A percentile compares a stretch with the other conserved stretches of the same genome.
These are phyloP conservation scores for Hesperia comma DNA, from an alignment of 2,888 invertebrate species.

Conservation along the genomic window DNA sequence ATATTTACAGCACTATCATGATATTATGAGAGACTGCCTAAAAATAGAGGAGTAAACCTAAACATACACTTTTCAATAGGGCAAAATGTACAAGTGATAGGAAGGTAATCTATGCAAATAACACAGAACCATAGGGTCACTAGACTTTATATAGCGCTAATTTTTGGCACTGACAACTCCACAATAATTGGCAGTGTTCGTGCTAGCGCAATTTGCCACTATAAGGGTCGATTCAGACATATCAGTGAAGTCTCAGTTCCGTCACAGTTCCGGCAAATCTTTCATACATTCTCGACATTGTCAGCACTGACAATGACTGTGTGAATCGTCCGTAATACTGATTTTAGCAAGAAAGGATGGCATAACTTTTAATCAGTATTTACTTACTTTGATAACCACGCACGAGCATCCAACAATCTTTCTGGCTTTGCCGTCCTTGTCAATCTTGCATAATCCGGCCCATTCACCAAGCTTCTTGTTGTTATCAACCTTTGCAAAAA, in stretches of 20 bases:
- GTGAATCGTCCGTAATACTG: no score
- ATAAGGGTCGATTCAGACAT: no score
- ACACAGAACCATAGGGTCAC: constrained; percentile 76
- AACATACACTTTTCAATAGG: neutral
- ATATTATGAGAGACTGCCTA: no score
- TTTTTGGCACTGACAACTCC: constrained; percentile 55
- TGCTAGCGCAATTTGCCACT: constrained; percentile 71
- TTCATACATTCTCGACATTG: no score
- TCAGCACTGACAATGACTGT: no score
- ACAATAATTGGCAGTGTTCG: constrained; percentile 59
- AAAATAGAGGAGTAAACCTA: no score
- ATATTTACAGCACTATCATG: no score
- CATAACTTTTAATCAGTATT: neutral
- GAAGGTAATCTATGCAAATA: constrained; percentile 68
- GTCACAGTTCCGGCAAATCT: no score
- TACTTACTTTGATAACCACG: constrained; percentile 94
- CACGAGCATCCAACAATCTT: constrained; percentile 99
- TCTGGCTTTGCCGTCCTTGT: constrained; percentile 99
- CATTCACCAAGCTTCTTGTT: constrained; percentile 99
- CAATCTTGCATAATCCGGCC: constrained; percentile 99
- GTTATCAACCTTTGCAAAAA: constrained; percentile 90
- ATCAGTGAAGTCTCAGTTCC: no score
- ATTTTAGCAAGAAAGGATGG: no score
- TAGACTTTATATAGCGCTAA: constrained; percentile 61
- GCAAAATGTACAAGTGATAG: constrained; percentile 64